Base-by-base conservation (phyloP, 2,113 vertebrate species). In the Bambusicola thoracicus region DNA sequence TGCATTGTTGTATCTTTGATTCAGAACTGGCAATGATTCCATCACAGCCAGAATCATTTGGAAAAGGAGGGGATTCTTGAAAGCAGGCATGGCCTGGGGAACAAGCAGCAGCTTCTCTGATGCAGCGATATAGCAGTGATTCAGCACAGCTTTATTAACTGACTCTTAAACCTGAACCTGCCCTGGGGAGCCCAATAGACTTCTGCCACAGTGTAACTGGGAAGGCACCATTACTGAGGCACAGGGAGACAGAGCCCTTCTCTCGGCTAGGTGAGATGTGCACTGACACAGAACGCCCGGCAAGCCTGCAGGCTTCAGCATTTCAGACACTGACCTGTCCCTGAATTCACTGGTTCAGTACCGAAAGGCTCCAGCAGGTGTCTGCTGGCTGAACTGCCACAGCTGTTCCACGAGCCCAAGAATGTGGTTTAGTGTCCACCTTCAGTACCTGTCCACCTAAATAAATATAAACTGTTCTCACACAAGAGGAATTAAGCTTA, bases 1-100 rank as follows among this genome's bases (percentile, higher is more conserved):
- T 40, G 92, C 73, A 15, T 89, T 93, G 51, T 10, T 4, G 4
- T 92, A 81, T 11, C 76, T 49, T 67, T 15, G 90, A 41, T 0
- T 46, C 72, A 5, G 83, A 92, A 29, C 66, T 6, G 48, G 76
- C 84, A 36, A 66, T 67, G 1, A 91, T 65, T 53, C 91, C 58
- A 0, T 67, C 63, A 11, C 4, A 17, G 36, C 27, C 46, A 1
- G 49, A 3, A 22, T 59, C 65, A 8, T 77, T 79, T 62, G 75
- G 76, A 19, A 32, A 44, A 38, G 2, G 3, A 51, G 90, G 38
- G 38, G 81, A 86, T 32, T 53, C 63, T 11, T 90, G 82, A 69
- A 90, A 97, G 83, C 81, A 93, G 90, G 51, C 66, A 81, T 93
- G 81, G 29, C 58, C 89, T 32, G 81, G 58, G 91, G 75, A 96